A percentile compares a stretch with the other conserved stretches of the same genome.
Evolutionary conservation across 1,140 invertebrate species (phyloP).

Genomic region (Halictus rubicundus): DNA sequence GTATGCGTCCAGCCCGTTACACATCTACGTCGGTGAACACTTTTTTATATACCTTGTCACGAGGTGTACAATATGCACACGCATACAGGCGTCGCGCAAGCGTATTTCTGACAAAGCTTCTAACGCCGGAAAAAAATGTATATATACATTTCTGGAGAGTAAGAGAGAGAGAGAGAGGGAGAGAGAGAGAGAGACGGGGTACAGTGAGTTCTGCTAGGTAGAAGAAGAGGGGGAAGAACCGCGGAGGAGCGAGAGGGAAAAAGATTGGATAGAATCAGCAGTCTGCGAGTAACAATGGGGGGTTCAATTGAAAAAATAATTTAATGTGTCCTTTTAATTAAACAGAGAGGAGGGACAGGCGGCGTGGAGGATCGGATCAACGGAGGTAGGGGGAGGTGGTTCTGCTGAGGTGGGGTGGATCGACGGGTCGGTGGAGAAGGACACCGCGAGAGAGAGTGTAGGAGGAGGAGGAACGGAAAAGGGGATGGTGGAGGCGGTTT

Average conservation of each 20-base stretch:
- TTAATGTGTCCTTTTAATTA: conserved; percentile 81
- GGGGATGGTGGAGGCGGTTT: conserved; percentile 7
- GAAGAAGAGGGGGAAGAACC: not conserved
- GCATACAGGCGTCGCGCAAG: conserved; percentile 45
- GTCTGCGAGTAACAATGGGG: conserved; percentile 80
- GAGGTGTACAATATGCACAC: conserved; percentile 52
- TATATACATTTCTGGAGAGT: conserved; percentile 12
- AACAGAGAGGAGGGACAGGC: conserved; percentile 76
- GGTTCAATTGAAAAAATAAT: conserved; percentile 81
- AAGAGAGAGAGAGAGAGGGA: conserved; percentile 6
- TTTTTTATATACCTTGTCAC: conserved; percentile 5
- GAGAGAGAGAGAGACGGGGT: too few species aligned
- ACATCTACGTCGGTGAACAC: too few species aligned
- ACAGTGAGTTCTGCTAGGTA: too few species aligned
- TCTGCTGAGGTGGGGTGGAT: conserved; percentile 39
- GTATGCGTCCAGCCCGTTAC: too few species aligned
- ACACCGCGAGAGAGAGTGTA: not conserved
- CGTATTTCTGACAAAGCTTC: conserved; percentile 62
- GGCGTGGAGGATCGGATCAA: conserved; percentile 65
- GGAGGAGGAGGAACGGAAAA: too few species aligned
- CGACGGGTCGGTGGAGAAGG: conserved; percentile 58
- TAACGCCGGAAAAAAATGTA: conserved; percentile 52
- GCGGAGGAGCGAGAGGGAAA: conserved; percentile 65
- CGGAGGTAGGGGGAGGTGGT: conserved; percentile 40
- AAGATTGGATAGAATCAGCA: conserved; percentile 79